Conservation (phyloP, 1,140 invertebrate genomes). For the Zaprionus capensis region DNA sequence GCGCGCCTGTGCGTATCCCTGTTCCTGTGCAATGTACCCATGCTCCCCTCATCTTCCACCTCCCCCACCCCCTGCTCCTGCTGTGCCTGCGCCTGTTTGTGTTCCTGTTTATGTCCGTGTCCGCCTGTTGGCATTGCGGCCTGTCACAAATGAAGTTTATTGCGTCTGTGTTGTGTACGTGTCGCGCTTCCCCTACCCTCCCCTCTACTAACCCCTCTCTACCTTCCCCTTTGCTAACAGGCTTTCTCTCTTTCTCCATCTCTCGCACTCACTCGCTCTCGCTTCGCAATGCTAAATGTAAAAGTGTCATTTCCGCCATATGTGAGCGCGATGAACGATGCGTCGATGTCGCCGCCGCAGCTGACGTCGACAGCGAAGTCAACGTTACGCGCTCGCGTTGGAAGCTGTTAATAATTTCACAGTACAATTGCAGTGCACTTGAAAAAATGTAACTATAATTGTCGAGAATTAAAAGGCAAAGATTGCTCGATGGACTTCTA, state of each 20-base stretch:
- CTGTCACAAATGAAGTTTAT: slow-evolving; percentile 80
- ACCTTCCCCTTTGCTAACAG: neutral
- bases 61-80: neutral
- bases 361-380: slow-evolving; percentile 12
- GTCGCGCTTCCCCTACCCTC: slow-evolving; percentile 28
- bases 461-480: neutral
- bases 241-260: slow-evolving; percentile 21
- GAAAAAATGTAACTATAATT: neutral
- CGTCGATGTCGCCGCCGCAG: slow-evolving; percentile 63
- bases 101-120: slow-evolving; percentile 56
- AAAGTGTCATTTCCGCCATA: slow-evolving; percentile 82
- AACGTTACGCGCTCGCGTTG: slow-evolving; percentile 35
- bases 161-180: slow-evolving; percentile 69
- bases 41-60: neutral
- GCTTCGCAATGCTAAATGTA: slow-evolving; percentile 65
- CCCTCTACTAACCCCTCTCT: neutral
- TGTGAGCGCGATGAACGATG: slow-evolving; percentile 79
- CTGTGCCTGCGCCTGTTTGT: slow-evolving; percentile 18
- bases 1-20: slow-evolving; percentile 45
- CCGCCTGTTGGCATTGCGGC: slow-evolving; percentile 69
- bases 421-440: slow-evolving; percentile 60
- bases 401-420: slow-evolving; percentile 72
- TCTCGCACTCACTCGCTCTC: neutral
- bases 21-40: slow-evolving; percentile 5
- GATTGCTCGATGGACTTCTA: neutral